Evolutionary conservation across 1,140 invertebrate genomes (phyloP).

Genomic region (Sminthurinus signatus): DNA sequence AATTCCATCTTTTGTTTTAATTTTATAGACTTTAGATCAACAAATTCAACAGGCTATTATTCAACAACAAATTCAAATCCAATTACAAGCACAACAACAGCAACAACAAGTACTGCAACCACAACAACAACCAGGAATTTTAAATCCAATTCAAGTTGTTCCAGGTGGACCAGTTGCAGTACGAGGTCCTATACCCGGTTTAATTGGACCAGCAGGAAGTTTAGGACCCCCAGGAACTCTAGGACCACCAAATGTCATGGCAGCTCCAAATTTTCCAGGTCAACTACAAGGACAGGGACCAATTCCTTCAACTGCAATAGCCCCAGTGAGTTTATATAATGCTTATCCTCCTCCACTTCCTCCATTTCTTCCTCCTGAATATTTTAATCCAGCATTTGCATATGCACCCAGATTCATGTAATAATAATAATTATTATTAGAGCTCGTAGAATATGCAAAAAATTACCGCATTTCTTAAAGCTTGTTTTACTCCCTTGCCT

Average conservation of each 20-base stretch:
- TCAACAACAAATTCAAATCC: slow-evolving; percentile 26
- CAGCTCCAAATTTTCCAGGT: background rate
- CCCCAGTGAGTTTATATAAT: no score
- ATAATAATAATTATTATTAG: no score
- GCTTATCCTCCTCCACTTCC: no score
- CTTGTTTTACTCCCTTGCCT: no score
- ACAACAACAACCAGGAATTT: background rate
- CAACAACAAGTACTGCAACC: slow-evolving; percentile 27
- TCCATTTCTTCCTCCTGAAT: no score
- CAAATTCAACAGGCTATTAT: slow-evolving; percentile 35
- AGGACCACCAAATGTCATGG: background rate
- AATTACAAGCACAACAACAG: slow-evolving; percentile 53
- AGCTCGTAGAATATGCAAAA: no score
- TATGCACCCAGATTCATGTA: no score
- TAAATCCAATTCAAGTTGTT: background rate
- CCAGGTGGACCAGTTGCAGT: background rate
- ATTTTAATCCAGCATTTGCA: no score
- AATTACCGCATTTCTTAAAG: no score
- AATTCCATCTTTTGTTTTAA: background rate
- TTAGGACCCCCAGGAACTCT: background rate
- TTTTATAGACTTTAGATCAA: slow-evolving; percentile 30
- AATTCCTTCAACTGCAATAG: no score
- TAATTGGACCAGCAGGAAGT: background rate
- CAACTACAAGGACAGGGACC: no score
- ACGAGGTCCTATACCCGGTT: background rate